Percentiles rank a stretch among this genome's conserved stretches.
These are phyloP conservation scores for Aproaerema taeniolella DNA, from an alignment of 2,888 invertebrate genomes.

Conservation along the genomic window DNA sequence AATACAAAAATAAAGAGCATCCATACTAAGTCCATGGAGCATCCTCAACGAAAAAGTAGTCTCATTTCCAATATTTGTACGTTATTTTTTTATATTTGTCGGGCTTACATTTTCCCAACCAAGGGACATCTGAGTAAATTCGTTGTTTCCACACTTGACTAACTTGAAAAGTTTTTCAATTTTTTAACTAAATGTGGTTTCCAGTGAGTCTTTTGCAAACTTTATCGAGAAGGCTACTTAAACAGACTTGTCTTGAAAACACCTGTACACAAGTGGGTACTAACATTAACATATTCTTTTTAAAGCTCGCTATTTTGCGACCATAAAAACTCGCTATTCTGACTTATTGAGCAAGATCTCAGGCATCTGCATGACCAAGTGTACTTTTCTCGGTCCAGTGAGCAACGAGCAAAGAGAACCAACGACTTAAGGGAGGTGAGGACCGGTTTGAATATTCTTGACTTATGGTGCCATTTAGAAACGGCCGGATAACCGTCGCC, in stretches of 20 bases:
- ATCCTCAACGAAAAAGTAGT: too few relatives aligned
- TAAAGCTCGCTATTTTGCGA: conserved; percentile 26
- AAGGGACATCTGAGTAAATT: too few relatives aligned
- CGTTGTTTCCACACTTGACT: too few relatives aligned
- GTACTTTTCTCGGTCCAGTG: conserved; percentile 52
- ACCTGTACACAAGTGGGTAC: conserved; percentile 6
- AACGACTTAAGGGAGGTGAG: conserved; percentile 42
- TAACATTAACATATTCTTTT: conserved; percentile 6
- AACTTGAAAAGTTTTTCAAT: too few relatives aligned
- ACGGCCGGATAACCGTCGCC: conserved; percentile 54
- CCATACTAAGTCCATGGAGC: too few relatives aligned
- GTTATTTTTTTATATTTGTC: too few relatives aligned
- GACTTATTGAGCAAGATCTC: conserved; percentile 47
- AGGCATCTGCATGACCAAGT: conserved; percentile 43
- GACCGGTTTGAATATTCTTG: conserved; percentile 42
- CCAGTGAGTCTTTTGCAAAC: too few relatives aligned
- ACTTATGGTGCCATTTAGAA: conserved; percentile 52
- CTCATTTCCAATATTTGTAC: too few relatives aligned
- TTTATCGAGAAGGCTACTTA: too few relatives aligned
- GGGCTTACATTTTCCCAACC: too few relatives aligned
- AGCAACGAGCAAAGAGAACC: conserved; percentile 50
- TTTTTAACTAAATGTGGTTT: too few relatives aligned
- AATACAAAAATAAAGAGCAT: too few relatives aligned
- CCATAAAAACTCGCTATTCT: conserved; percentile 35
- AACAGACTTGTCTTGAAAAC: background rate